Conservation (phyloP, 2,888 invertebrate species). For the Lasioglossum calceatum region DNA sequence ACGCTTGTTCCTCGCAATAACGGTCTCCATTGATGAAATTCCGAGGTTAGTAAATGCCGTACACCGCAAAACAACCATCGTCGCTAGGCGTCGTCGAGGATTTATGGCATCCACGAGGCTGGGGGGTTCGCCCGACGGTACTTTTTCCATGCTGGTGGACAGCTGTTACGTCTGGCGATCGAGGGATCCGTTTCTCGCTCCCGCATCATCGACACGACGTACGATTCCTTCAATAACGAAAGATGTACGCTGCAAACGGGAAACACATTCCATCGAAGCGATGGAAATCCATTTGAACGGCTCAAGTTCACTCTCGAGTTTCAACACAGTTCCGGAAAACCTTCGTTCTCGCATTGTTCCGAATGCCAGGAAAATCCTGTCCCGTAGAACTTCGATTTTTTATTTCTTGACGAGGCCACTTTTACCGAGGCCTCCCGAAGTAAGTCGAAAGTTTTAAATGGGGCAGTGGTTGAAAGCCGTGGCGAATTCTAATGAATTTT, state of each 20-base stretch:
- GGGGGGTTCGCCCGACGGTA: constrained; percentile 10
- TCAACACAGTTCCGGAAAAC: neutral
- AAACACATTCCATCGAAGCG: neutral
- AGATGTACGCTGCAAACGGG: neutral
- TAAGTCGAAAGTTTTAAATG: neutral
- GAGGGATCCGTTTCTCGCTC: neutral
- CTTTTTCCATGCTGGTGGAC: constrained; percentile 32
- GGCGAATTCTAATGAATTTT: too few relatives aligned
- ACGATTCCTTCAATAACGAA: neutral
- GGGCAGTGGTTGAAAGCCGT: too few relatives aligned
- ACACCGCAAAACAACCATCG: constrained; percentile 58
- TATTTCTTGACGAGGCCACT: neutral
- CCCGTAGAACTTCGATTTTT: neutral
- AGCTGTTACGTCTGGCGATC: constrained; percentile 45
- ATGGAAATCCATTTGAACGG: neutral
- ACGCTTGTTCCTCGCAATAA: constrained; percentile 58
- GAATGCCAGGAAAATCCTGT: neutral
- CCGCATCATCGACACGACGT: neutral
- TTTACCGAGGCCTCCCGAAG: neutral
- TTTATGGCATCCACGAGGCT: constrained; percentile 38
- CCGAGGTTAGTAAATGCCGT: constrained; percentile 44
- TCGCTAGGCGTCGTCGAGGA: constrained; percentile 34
- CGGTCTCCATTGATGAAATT: constrained; percentile 70
- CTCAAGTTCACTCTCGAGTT: neutral
- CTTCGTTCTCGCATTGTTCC: neutral